A percentile compares a stretch with the other conserved stretches of the same genome.
phyloP scores from a whole-genome alignment of 1,140 invertebrate genomes.

The Drosophila teissieri region DNA sequence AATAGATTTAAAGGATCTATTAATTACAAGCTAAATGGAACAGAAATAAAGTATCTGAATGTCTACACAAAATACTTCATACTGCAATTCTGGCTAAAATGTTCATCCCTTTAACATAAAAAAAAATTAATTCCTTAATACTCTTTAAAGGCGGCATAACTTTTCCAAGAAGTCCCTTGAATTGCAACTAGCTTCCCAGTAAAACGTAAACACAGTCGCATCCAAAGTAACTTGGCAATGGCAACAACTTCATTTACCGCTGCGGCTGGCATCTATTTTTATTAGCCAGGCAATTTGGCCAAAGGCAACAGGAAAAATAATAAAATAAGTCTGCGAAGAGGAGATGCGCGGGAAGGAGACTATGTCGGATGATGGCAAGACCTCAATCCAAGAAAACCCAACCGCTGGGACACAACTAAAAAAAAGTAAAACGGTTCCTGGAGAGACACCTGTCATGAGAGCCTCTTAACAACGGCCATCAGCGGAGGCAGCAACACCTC shows the following conservation, averaged over 20 bases:
- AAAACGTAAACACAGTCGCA: conserved; percentile 1
- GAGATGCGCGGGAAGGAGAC: not conserved
- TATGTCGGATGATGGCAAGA: conserved; percentile 10
- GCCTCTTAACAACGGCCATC: conserved; percentile 52
- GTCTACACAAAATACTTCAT: no score
- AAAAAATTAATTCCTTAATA: not conserved
- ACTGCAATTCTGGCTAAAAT: no score
- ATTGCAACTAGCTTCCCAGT: not conserved
- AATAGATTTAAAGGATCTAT: no score
- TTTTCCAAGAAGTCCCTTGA: conserved; percentile 1
- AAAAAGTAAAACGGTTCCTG: conserved; percentile 33
- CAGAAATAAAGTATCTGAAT: no score
- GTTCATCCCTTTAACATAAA: no score
- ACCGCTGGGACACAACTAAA: conserved; percentile 23
- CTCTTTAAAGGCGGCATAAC: not conserved
- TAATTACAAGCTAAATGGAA: no score
- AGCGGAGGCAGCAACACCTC: conserved; percentile 61
- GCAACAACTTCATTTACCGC: conserved; percentile 47
- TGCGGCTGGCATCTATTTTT: conserved; percentile 38
- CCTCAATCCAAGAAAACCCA: conserved; percentile 25
- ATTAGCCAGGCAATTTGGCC: conserved; percentile 55
- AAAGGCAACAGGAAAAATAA: conserved; percentile 46
- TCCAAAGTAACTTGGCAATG: conserved; percentile 12
- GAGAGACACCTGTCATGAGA: conserved; percentile 48
- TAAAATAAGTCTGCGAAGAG: conserved; percentile 19